Base-by-base conservation (phyloP, 2,888 invertebrate species). In the Elegia similella region DNA sequence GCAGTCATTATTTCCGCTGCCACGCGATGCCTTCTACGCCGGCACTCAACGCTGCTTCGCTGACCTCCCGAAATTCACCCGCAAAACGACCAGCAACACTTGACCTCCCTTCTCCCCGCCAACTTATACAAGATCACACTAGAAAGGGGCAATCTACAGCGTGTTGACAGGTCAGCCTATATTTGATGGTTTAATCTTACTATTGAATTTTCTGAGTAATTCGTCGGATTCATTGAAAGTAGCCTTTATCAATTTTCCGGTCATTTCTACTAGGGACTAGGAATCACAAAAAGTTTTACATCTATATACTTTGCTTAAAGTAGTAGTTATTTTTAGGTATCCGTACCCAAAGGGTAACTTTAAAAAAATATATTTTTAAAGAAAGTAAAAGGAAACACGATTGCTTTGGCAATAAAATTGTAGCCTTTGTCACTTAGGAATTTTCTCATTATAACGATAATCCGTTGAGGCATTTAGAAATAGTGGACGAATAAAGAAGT, bases 1-100 rank as follows among this genome's bases (percentile, higher is more conserved):
- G 86, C 76, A 84, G 85, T 86, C 86, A 87, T 87, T 87, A 88
- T 88, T 87, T 88, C 88, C 88, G 86, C 76, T 75, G 82, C 78
- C 74, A 76, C 74, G 79, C 78, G 78, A 80, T 82, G 80, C 82
- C 78, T 78, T 66, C 80, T 76, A 73, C 73, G 72, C 68, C 73
- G 67, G 72, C 72, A 70, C 74, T 78, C 77, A 63, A 70, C 70
- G 63, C 69, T 80, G 80, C 79, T 78, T 78, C 75, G 76, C 80
- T 84, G 80, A 83, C 81, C 85, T 76, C 78, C 78, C 80, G 70
- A 85, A 86, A 81, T 82, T 82, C 76, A 70, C 72, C 72, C 68
- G 69, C 68, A 64, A 70, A 67, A 68, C 67, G 69, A 63, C 77
- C 76, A 77, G 50, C 66, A 57, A 70, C 75, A 65, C 55, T 53